phyloP scores from a whole-genome alignment of 2,888 invertebrate genomes.

The Embidobia sp. region DNA sequence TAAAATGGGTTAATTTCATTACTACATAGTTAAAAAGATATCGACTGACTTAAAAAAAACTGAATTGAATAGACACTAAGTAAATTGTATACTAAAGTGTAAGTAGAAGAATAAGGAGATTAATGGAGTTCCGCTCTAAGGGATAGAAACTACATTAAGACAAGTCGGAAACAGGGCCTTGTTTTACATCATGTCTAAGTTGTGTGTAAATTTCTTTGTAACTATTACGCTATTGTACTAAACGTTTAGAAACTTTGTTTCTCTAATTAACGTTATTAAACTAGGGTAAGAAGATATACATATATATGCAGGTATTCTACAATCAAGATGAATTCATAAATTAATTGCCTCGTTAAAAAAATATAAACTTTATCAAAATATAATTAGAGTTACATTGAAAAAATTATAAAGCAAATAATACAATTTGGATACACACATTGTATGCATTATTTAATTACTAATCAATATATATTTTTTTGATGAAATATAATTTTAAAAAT shows the following conservation, averaged over 20 bases:
- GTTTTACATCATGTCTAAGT: constrained; percentile 31
- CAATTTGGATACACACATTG: too few species aligned
- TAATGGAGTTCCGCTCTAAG: too few species aligned
- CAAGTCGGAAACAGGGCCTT: constrained; percentile 12
- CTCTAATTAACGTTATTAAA: constrained; percentile 22
- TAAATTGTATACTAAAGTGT: too few species aligned
- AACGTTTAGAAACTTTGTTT: constrained; percentile 14
- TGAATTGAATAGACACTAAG: too few species aligned
- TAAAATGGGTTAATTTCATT: too few species aligned
- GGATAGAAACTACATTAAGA: constrained; percentile 30
- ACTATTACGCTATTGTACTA: not conserved
- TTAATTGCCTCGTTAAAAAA: not conserved
- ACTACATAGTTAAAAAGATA: too few species aligned
- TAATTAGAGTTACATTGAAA: not conserved
- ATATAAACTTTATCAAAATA: not conserved
- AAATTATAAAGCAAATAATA: too few species aligned
- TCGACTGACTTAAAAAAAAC: too few species aligned
- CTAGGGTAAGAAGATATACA: constrained; percentile 5
- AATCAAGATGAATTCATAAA: constrained; percentile 11
- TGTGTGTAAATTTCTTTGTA: constrained; percentile 14
- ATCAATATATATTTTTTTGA: too few species aligned
- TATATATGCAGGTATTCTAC: not conserved
- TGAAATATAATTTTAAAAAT: too few species aligned
- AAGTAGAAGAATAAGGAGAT: too few species aligned
- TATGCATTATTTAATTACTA: too few species aligned